Evolutionary conservation across 1,140 invertebrate species (phyloP).

Genomic region (Orussus abietinus): DNA sequence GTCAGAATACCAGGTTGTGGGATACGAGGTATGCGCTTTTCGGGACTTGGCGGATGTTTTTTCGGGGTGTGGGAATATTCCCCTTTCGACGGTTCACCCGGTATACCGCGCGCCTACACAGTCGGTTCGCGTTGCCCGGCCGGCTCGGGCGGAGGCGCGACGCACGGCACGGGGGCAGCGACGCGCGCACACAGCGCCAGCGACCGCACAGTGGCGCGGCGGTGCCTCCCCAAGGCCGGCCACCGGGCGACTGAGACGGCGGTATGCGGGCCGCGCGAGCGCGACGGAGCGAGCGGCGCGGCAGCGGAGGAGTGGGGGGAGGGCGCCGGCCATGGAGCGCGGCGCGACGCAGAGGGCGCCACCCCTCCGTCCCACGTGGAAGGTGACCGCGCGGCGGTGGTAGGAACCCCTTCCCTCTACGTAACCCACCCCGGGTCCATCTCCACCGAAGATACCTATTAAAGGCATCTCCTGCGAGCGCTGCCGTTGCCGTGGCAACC

Average conservation of each 20-base stretch:
- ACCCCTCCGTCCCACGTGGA: neutral
- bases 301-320: constrained; percentile 6
- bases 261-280: neutral
- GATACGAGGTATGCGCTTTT: no score
- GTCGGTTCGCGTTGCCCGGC: no score
- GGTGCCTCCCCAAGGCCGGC: constrained; percentile 11
- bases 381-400: neutral
- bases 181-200: neutral
- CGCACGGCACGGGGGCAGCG: no score
- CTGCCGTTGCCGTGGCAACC: constrained; percentile 47
- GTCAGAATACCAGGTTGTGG: no score
- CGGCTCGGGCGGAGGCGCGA: no score
- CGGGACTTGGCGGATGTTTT: no score
- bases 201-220: constrained; percentile 12
- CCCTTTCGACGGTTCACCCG: no score
- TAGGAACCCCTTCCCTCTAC: constrained; percentile 5
- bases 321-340: constrained; percentile 7
- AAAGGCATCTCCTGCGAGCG: constrained; percentile 44
- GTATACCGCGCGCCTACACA: neutral
- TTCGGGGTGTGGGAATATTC: no score
- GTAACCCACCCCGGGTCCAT: constrained; percentile 19
- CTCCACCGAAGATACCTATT: constrained; percentile 44
- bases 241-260: neutral
- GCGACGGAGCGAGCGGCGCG: constrained; percentile 11
- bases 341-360: constrained; percentile 16